A percentile compares a stretch with the other conserved stretches of the same genome.
Evolutionary conservation across 2,888 invertebrate genomes (phyloP).

Genomic region (Lasioglossum pauxillum): DNA sequence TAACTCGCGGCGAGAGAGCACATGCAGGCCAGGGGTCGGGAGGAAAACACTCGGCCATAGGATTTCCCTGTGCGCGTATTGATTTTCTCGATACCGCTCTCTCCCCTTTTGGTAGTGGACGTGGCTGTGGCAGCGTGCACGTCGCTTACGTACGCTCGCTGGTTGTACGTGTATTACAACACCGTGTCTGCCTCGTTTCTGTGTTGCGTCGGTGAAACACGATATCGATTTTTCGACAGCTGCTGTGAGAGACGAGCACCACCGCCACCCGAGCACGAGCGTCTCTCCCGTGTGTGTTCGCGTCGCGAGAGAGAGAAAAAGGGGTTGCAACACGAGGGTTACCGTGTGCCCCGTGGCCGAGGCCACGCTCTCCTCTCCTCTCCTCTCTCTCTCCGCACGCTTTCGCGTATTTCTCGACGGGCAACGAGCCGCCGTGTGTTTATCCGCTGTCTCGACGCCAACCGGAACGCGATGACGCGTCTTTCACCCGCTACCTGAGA

Average conservation of each 20-base stretch:
- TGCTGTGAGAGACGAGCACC: slow-evolving; percentile 72
- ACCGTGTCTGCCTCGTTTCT: not conserved
- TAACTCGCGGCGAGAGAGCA: slow-evolving; percentile 37
- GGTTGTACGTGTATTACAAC: slow-evolving; percentile 63
- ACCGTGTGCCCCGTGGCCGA: not conserved
- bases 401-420: not conserved
- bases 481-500: not conserved
- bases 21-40: slow-evolving; percentile 51
- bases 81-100: slow-evolving; percentile 73
- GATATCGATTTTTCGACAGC: slow-evolving; percentile 84
- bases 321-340: slow-evolving; percentile 39
- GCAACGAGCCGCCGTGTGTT: not conserved
- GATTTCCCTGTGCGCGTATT: slow-evolving; percentile 76
- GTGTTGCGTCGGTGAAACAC: not conserved
- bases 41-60: slow-evolving; percentile 69
- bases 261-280: not conserved
- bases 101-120: slow-evolving; percentile 63
- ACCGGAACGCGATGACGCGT: not conserved
- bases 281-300: slow-evolving; percentile 14
- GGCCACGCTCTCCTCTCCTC: not conserved
- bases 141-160: slow-evolving; percentile 53
- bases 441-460: not conserved
- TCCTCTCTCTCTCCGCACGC: not conserved
- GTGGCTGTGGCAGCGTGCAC: slow-evolving; percentile 20
- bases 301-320: slow-evolving; percentile 14